phyloP scores from a whole-genome alignment of 1,140 invertebrate genomes.

The Drosophila biarmipes region DNA sequence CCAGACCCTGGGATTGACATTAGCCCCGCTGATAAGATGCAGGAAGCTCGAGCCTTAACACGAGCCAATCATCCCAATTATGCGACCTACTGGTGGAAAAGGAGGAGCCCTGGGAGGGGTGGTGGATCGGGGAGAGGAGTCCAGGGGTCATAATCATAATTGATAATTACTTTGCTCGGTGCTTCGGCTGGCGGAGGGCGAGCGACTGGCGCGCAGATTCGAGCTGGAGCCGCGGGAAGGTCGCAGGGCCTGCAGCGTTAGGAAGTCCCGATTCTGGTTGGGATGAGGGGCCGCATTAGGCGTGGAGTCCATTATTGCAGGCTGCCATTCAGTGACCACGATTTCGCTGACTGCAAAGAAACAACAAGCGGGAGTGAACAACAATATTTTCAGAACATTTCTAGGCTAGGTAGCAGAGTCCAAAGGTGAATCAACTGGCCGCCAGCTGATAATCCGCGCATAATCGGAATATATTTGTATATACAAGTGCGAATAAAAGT shows the following conservation, averaged over 20 bases:
- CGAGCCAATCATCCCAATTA: conserved; percentile 39
- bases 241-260: conserved; percentile 60
- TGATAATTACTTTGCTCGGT: conserved; percentile 78
- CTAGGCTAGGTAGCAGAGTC: conserved; percentile 58
- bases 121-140: not conserved
- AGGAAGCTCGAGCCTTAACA: conserved; percentile 37
- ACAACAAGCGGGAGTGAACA: conserved; percentile 29
- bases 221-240: conserved; percentile 66
- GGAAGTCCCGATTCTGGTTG: conserved; percentile 56
- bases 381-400: conserved; percentile 27
- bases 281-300: conserved; percentile 45
- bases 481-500: conserved; percentile 37
- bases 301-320: conserved; percentile 72
- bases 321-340: conserved; percentile 46
- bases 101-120: not conserved
- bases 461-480: conserved; percentile 24
- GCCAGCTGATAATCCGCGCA: conserved; percentile 56
- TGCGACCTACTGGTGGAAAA: not conserved
- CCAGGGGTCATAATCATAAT: conserved; percentile 15
- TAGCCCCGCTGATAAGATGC: conserved; percentile 35
- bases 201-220: conserved; percentile 74
- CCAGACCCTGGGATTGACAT: conserved; percentile 15
- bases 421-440: conserved; percentile 69
- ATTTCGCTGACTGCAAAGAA: conserved; percentile 53
- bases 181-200: conserved; percentile 76